Conservation (phyloP, 2,888 invertebrate species). For the Desoria tigrina region DNA sequence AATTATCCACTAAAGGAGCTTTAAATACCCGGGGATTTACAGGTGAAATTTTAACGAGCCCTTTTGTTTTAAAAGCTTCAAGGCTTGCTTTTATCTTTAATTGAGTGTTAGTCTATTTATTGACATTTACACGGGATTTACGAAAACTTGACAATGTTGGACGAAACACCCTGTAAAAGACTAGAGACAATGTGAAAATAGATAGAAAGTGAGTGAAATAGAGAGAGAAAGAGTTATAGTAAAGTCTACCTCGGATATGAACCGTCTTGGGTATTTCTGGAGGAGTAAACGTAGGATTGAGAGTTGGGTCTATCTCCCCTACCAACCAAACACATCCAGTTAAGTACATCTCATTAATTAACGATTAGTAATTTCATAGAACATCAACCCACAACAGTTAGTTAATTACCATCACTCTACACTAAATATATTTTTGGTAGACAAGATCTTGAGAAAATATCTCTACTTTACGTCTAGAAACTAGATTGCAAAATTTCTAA, state of each 20-base stretch:
- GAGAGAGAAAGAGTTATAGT: slow-evolving; percentile 22
- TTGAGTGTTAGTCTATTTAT: too few relatives aligned
- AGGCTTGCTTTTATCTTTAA: too few relatives aligned
- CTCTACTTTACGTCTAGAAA: too few relatives aligned
- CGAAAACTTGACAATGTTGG: too few relatives aligned
- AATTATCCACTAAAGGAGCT: too few relatives aligned
- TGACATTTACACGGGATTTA: too few relatives aligned
- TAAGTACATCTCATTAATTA: slow-evolving; percentile 17
- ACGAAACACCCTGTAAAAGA: too few relatives aligned
- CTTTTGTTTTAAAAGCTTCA: too few relatives aligned
- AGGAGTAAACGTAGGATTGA: slow-evolving; percentile 92
- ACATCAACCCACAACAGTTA: slow-evolving; percentile 21
- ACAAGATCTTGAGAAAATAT: slow-evolving; percentile 1
- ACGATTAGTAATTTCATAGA: slow-evolving; percentile 34
- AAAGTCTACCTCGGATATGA: slow-evolving; percentile 83
- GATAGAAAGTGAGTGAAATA: slow-evolving; percentile 16
- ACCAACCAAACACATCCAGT: slow-evolving; percentile 37
- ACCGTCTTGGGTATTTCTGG: slow-evolving; percentile 98
- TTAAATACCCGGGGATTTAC: too few relatives aligned
- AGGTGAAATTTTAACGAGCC: too few relatives aligned
- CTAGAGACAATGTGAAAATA: too few relatives aligned
- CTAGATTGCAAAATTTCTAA: too few relatives aligned
- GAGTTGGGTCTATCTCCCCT: slow-evolving; percentile 64
- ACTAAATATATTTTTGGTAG: slow-evolving; percentile 12
- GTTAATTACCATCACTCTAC: slow-evolving; percentile 23